phyloP scores from a whole-genome alignment of 2,113 vertebrate genomes.

The Meriones unguiculatus region DNA sequence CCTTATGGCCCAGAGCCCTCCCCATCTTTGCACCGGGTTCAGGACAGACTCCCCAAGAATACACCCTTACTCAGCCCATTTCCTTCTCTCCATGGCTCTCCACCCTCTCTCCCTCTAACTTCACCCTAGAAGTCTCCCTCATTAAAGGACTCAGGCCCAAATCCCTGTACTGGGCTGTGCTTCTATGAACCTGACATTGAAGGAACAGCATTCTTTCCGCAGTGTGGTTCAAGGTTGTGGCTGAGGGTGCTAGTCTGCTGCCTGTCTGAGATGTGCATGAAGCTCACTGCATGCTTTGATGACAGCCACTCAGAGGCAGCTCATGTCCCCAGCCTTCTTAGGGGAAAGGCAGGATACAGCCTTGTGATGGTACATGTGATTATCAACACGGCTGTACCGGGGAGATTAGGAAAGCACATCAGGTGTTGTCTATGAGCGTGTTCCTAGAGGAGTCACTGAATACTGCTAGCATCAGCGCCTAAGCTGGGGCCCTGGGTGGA shows the following conservation, averaged over 20 bases:
- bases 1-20: neutral
- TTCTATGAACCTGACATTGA: neutral
- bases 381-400: neutral
- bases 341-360: neutral
- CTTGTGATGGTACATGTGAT: neutral
- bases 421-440: neutral
- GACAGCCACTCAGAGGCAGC: neutral
- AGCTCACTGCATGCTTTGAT: neutral
- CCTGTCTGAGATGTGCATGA: neutral
- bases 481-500: neutral
- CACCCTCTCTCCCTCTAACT: neutral
- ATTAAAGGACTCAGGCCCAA: neutral
- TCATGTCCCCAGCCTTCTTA: neutral
- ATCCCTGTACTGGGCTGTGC: neutral
- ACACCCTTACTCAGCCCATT: neutral
- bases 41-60: neutral
- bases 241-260: neutral
- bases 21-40: no score
- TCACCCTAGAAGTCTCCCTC: neutral
- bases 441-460: neutral
- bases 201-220: neutral
- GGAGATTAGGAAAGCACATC: neutral
- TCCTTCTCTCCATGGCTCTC: neutral
- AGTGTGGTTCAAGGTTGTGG: neutral
- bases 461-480: neutral